Conservation (phyloP, 2,888 invertebrate species). For the Eristalis tenax region DNA sequence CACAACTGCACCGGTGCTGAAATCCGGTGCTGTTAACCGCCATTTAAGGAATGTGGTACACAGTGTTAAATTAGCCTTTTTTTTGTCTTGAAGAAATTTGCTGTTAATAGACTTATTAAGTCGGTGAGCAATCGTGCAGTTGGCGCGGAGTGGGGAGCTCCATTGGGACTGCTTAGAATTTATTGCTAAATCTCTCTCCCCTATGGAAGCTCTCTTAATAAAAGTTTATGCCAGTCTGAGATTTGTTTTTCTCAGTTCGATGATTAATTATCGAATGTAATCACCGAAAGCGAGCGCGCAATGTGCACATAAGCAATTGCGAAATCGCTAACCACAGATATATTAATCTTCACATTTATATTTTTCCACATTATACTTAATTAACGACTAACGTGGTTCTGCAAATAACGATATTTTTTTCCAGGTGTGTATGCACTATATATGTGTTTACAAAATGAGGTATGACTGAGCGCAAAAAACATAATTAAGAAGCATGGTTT, state of each 20-base stretch:
- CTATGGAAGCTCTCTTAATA: conserved; percentile 22
- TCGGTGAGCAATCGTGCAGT: conserved; percentile 41
- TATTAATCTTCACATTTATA: neutral
- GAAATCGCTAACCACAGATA: neutral
- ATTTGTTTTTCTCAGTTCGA: conserved; percentile 26
- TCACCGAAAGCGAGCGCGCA: conserved; percentile 41
- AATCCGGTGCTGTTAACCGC: conserved; percentile 67
- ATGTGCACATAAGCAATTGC: neutral
- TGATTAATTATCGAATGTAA: conserved; percentile 48
- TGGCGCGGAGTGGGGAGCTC: neutral
- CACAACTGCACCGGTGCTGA: conserved; percentile 57
- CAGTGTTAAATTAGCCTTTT: conserved; percentile 62
- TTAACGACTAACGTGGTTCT: neutral
- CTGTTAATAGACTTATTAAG: conserved; percentile 67
- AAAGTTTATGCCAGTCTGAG: conserved; percentile 23
- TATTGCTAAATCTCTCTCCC: conserved; percentile 35
- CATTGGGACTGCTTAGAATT: conserved; percentile 21
- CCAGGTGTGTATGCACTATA: too few relatives aligned
- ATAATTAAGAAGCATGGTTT: too few relatives aligned
- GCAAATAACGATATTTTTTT: too few relatives aligned
- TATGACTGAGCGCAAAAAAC: too few relatives aligned
- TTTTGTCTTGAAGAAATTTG: conserved; percentile 45
- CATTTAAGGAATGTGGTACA: conserved; percentile 72
- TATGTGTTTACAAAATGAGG: too few relatives aligned
- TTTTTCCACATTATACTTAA: neutral